Base-by-base conservation (phyloP, 2,888 invertebrate species). In the Tricholauxania praeusta region DNA sequence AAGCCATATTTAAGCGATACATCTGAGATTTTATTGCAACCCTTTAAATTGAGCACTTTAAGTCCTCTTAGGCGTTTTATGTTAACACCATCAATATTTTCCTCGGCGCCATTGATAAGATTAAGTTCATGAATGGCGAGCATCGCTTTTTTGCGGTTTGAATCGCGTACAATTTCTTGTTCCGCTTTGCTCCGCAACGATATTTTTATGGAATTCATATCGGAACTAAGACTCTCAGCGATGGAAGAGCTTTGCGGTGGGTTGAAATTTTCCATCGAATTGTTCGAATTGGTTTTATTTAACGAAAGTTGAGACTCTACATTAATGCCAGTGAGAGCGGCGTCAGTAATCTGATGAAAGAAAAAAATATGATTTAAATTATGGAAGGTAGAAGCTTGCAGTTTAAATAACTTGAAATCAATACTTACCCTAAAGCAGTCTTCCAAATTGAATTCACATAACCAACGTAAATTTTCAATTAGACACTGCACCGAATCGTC, bases 1-100 rank as follows among this genome's bases (percentile, higher is more conserved):
- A 94, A 89, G 53, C 92, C 91, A 79, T 92, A 91, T 75, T 90
- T 91, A 12, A 94, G 82, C 75, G 93, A 92, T 0, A 92, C 90
- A 85, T 94, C 93, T 19, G 93, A 92, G 69, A 94, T 91, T 84
- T 90, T 90, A 77, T 91, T 91, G 82, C 94, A 94, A 1, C 91
- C 90, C 73, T 91, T 90, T 17, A 94, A 87, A 82, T 93, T 91
- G 8, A 94, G 86, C 64, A 89, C 88, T 74, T 86, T 88, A 3
- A 94, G 87, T 0, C 89, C 87, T 76, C 87, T 89, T 15, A 92
- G 80, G 49, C 89, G 87, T 49, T 89, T 89, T 73, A 92, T 87
- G 10, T 90, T 90, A 80, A 89, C 90, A 1, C 86, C 86, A 59
- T 82, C 82, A 28, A 82, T 81, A 51, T 65, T 28, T 63, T 82